Evolutionary conservation across 1,140 invertebrate species (phyloP).

Genomic region (Vanessa tameamea): DNA sequence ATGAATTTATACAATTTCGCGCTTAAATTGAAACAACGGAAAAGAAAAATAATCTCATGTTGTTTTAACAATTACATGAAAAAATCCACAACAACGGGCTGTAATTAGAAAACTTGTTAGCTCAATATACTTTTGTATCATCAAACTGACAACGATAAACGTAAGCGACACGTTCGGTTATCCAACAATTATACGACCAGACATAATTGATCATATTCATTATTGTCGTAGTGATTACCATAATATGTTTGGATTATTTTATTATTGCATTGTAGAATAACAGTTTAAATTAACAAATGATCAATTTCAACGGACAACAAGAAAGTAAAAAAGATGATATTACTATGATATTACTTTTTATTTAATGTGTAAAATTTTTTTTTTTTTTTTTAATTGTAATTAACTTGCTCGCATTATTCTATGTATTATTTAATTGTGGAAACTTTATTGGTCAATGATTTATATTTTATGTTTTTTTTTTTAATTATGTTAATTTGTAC

Average conservation of each 20-base stretch:
- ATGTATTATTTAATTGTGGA: too few species aligned
- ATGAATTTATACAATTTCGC: constrained; percentile 61
- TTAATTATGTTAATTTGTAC: too few species aligned
- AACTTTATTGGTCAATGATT: too few species aligned
- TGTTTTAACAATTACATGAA: constrained; percentile 12
- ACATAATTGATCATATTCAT: neutral
- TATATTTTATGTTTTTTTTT: too few species aligned
- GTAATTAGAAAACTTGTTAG: neutral
- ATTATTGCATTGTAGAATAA: neutral
- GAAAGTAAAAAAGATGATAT: too few species aligned
- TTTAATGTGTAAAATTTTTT: too few species aligned
- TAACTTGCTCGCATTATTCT: too few species aligned
- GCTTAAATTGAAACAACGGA: constrained; percentile 37
- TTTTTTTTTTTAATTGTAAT: too few species aligned
- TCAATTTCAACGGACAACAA: too few species aligned
- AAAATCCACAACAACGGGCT: neutral
- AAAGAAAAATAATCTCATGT: constrained; percentile 28
- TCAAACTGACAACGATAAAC: neutral
- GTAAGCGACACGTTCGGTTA: too few species aligned
- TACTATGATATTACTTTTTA: too few species aligned
- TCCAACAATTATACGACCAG: neutral
- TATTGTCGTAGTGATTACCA: neutral
- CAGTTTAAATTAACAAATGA: too few species aligned
- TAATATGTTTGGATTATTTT: neutral
- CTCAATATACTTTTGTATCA: neutral